These are phyloP conservation scores for Plectrocnemia conspersa DNA, from an alignment of 1,140 invertebrate genomes.

Conservation along the genomic window DNA sequence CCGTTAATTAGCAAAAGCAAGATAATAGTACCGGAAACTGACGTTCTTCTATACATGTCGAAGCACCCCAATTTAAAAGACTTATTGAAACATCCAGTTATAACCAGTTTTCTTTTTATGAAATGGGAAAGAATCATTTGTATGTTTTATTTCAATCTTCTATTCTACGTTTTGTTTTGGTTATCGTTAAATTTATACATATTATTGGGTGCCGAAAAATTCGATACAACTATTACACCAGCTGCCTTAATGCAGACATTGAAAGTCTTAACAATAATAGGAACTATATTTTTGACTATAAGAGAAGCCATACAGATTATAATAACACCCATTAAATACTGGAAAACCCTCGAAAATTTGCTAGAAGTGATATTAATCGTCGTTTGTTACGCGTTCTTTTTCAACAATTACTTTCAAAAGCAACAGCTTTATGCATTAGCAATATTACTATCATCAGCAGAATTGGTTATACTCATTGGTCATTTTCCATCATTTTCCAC, in stretches of 20 bases:
- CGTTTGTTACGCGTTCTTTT: constrained; percentile 55
- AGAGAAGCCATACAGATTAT: constrained; percentile 66
- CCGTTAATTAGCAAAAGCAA: constrained; percentile 44
- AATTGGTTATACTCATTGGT: constrained; percentile 70
- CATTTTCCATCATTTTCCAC: constrained; percentile 70
- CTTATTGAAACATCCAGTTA: constrained; percentile 72
- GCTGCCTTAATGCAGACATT: constrained; percentile 43
- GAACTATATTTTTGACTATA: constrained; percentile 54
- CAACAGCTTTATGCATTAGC: constrained; percentile 59
- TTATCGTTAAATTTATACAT: constrained; percentile 62
- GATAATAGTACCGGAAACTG: constrained; percentile 55
- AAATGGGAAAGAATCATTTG: constrained; percentile 74
- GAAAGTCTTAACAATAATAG: constrained; percentile 48
- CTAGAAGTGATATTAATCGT: constrained; percentile 63
- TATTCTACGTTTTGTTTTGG: constrained; percentile 67
- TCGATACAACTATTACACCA: constrained; percentile 41
- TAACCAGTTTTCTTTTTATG: constrained; percentile 74
- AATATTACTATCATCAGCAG: constrained; percentile 68
- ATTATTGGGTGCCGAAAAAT: constrained; percentile 52
- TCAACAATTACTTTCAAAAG: constrained; percentile 45
- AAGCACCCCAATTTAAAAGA: constrained; percentile 57
- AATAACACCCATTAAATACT: constrained; percentile 59
- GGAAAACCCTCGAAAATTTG: constrained; percentile 64
- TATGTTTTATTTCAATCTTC: constrained; percentile 67
- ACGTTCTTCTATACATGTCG: constrained; percentile 64